These are phyloP conservation scores for Nannoperca obscura DNA, from an alignment of 2,797 vertebrate species.

Conservation along the genomic window DNA sequence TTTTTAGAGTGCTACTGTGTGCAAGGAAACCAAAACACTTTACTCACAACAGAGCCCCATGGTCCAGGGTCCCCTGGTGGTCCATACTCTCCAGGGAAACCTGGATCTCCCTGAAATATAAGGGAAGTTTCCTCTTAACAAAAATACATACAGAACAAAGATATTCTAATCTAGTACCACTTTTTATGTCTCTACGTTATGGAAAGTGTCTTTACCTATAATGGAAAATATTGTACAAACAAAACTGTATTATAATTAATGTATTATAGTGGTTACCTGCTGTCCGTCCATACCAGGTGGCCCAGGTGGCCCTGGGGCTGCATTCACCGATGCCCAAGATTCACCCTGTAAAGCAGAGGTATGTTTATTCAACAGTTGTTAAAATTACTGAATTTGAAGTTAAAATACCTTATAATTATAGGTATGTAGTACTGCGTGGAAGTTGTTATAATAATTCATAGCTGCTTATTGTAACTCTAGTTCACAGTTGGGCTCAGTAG, in stretches of 20 bases:
- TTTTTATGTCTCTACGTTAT: background rate
- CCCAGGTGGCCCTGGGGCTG: conserved; percentile 12
- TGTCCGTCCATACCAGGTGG: conserved; percentile 53
- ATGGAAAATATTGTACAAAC: background rate
- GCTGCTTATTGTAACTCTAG: background rate
- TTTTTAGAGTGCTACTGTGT: background rate
- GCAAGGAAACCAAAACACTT: background rate
- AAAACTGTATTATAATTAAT: background rate
- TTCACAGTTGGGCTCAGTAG: background rate
- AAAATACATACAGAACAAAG: background rate
- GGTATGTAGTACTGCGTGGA: background rate
- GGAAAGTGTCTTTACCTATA: background rate
- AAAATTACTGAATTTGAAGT: background rate
- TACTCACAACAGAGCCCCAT: conserved; percentile 49
- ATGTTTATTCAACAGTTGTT: background rate
- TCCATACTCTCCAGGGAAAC: conserved; percentile 52
- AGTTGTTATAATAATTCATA: background rate
- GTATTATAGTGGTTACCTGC: conserved; percentile 43
- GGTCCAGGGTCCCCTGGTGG: conserved; percentile 50
- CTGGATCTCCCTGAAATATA: conserved; percentile 56
- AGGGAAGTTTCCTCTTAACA: background rate
- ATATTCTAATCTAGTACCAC: background rate
- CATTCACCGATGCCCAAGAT: background rate
- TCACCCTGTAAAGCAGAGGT: conserved; percentile 66
- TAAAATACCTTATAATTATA: background rate